Conservation (phyloP, 2,888 invertebrate genomes). For the Epirrita christyi region DNA sequence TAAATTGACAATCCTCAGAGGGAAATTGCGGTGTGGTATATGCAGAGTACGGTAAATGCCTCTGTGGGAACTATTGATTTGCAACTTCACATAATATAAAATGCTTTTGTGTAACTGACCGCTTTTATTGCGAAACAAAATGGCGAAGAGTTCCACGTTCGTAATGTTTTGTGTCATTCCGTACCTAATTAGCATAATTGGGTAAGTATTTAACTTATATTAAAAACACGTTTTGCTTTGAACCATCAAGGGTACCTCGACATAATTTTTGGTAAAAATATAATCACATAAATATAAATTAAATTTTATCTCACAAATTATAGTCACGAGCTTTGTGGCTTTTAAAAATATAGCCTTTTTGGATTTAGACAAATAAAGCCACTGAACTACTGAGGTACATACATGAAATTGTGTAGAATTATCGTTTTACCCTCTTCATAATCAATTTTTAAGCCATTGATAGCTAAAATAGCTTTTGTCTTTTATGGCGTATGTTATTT, state of each 20-base stretch:
- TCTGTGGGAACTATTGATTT: conserved; percentile 6
- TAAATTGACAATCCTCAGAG: conserved; percentile 9
- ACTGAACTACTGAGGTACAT: neutral
- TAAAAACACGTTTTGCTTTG: neutral
- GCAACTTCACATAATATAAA: conserved; percentile 2
- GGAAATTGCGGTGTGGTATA: conserved; percentile 2
- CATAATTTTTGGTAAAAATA: conserved; percentile 7
- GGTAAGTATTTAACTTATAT: neutral
- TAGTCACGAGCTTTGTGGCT: conserved; percentile 1
- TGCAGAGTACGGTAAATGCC: neutral
- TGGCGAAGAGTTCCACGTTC: neutral
- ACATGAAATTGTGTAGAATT: neutral
- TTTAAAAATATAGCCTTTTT: conserved; percentile 6
- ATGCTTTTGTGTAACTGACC: neutral
- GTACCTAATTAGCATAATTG: neutral
- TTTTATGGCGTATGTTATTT: no score
- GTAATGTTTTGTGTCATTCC: neutral
- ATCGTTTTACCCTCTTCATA: neutral
- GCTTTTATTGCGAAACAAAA: neutral
- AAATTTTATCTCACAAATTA: conserved; percentile 10
- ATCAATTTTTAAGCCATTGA: no score
- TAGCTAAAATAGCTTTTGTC: no score
- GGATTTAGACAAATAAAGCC: conserved; percentile 3
- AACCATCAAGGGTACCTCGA: neutral
- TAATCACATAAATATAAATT: no score